Conservation (phyloP, 2,113 vertebrate genomes). For the Gopherus flavomarginatus region DNA sequence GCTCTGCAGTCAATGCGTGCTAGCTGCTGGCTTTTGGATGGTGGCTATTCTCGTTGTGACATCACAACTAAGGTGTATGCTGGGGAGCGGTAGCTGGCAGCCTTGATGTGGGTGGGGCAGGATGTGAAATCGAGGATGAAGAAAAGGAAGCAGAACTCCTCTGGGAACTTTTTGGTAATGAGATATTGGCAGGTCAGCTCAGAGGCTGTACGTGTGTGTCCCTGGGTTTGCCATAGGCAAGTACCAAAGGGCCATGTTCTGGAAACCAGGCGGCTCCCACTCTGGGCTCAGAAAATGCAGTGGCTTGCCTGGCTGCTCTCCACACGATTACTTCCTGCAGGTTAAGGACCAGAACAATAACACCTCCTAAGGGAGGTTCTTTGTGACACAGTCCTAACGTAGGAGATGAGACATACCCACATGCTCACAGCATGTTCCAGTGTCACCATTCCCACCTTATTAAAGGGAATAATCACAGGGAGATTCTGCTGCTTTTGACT, state of each 20-base stretch:
- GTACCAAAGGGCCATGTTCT: neutral
- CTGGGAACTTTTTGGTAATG: neutral
- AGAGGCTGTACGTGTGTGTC: rapidly evolving
- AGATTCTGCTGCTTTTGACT: neutral
- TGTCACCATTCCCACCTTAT: rapidly evolving
- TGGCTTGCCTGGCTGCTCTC: rapidly evolving
- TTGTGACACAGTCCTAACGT: rapidly evolving
- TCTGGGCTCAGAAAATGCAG: neutral
- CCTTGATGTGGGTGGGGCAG: neutral
- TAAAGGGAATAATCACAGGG: neutral
- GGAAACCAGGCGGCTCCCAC: rapidly evolving
- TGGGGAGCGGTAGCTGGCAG: neutral
- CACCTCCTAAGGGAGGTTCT: neutral
- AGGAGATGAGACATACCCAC: rapidly evolving
- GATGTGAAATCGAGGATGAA: neutral
- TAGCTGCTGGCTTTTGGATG: neutral
- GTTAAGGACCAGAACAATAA: neutral
- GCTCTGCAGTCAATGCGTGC: neutral
- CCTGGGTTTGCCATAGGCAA: rapidly evolving
- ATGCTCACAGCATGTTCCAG: neutral
- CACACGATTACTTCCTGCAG: rapidly evolving
- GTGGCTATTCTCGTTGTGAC: neutral
- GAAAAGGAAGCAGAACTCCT: neutral
- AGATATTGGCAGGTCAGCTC: rapidly evolving
- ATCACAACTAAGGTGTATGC: neutral